phyloP scores from a whole-genome alignment of 2,797 vertebrate species.

The Aplochiton taeniatus region DNA sequence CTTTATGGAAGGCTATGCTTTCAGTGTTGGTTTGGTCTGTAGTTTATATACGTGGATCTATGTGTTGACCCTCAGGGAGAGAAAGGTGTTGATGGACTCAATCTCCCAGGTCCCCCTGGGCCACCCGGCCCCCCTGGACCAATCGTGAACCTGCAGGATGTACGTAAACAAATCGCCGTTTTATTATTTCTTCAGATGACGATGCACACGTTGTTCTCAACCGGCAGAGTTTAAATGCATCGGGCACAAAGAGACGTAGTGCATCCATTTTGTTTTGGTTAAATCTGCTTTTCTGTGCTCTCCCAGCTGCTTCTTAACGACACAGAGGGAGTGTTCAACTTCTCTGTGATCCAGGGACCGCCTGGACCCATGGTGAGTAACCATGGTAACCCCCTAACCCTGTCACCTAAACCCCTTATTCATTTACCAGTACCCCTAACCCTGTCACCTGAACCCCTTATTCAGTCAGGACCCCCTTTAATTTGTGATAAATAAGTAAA shows the following conservation, averaged over 20 bases:
- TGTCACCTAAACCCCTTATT: no score
- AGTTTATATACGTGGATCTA: not conserved
- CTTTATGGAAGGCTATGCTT: not conserved
- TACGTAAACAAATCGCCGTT: constrained; percentile 36
- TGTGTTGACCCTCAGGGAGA: constrained; percentile 77
- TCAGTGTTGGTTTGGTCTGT: not conserved
- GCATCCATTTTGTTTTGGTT: not conserved
- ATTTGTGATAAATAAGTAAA: no score
- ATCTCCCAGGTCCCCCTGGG: constrained; percentile 79
- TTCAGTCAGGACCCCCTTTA: no score
- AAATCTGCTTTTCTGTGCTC: not conserved
- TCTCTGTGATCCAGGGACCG: constrained; percentile 78
- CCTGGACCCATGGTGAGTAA: constrained; percentile 78
- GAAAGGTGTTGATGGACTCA: constrained; percentile 77
- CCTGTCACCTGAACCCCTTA: no score
- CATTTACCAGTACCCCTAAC: no score
- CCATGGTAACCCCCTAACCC: no score
- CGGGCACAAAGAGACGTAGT: not conserved
- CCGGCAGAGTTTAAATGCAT: no score
- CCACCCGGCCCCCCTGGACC: constrained; percentile 83
- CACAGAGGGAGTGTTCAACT: constrained; percentile 76
- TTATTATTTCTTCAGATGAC: no score
- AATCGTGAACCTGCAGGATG: constrained; percentile 65
- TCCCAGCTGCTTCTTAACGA: constrained; percentile 79
- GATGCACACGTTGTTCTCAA: no score